These are phyloP conservation scores for Dinomys branickii DNA, from an alignment of 2,113 vertebrate genomes.

Conservation along the genomic window DNA sequence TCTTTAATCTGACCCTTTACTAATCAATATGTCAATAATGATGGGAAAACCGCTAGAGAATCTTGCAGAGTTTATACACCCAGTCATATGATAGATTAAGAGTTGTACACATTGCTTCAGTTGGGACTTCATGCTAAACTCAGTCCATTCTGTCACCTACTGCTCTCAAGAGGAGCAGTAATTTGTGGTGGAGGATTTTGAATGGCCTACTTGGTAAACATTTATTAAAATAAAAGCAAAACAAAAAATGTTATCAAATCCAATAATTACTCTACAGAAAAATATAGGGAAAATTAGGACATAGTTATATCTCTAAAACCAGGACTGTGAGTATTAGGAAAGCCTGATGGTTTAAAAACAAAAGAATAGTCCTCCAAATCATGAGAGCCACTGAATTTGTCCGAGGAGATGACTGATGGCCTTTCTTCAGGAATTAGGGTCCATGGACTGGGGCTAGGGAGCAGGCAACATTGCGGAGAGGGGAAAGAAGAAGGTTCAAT, in stretches of 20 bases:
- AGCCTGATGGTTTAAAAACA: slow-evolving; percentile 11
- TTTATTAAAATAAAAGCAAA: slow-evolving; percentile 45
- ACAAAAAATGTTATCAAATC: not conserved
- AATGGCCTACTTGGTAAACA: not conserved
- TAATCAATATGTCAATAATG: slow-evolving; percentile 28
- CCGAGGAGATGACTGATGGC: not conserved
- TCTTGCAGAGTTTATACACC: not conserved
- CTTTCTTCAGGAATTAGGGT: not conserved
- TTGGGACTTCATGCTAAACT: not conserved
- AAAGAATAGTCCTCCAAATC: not conserved
- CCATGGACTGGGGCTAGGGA: not conserved
- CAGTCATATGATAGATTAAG: not conserved
- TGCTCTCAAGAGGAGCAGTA: not conserved
- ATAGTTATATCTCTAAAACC: slow-evolving; percentile 43
- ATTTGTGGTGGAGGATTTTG: not conserved
- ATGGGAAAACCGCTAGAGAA: not conserved
- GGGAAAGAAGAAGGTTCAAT: not conserved
- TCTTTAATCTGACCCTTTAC: not conserved
- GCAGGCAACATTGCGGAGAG: not conserved
- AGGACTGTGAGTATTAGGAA: not conserved
- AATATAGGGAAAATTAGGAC: not conserved
- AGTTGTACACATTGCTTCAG: not conserved
- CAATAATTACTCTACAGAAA: not conserved
- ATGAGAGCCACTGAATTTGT: not conserved
- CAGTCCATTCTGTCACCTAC: not conserved